Base-by-base conservation (phyloP, 2,797 vertebrate species). In the Cyprinodon diabolis region DNA sequence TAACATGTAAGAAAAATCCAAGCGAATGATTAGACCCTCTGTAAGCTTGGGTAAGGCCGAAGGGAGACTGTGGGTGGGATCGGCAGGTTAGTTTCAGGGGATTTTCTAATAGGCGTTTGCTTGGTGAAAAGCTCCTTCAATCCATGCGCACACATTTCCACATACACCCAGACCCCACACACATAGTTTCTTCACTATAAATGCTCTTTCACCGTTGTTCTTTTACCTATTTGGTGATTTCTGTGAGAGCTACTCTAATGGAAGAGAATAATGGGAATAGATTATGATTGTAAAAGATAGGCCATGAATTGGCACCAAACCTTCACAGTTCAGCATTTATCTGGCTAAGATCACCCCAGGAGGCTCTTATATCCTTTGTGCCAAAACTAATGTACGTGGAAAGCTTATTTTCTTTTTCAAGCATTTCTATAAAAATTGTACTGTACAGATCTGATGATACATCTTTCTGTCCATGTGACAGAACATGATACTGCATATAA, bases 211-310 rank as follows among this genome's bases (percentile, higher is more conserved):
- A 77, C 76, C 43, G 56, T 84, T 76, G n/a, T 71, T 84, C 57
- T 76, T 85, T 74, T 81, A 79, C 86, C 88, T 89, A 84, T 93
- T 91, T 92, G 88, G 85, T 71, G 83, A 84, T 89, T 79, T 86
- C 86, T 74, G 87, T 90, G 90, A 86, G 91, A 15, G 86, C 86
- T 85, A 75, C 81, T 86, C 89, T 88, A 83, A 84, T 84, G 81
- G 90, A 92, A 91, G 84, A 90, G 88, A 92, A 90, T 84, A 86
- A 89, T 92, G 90, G 90, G 92, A 94, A 93, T 94, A 86, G 91
- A 93, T 94, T 92, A 90, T 88, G 86, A 92, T 92, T 90, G 87
- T 89, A 85, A 91, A 90, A 87, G 76, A 90, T 84, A 85, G 88
- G 90, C 86, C 74, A 78, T 66, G 81, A 85, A 69, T 83, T 91